Conservation (phyloP, 2,113 vertebrate species). For the Nesoenas mayeri region DNA sequence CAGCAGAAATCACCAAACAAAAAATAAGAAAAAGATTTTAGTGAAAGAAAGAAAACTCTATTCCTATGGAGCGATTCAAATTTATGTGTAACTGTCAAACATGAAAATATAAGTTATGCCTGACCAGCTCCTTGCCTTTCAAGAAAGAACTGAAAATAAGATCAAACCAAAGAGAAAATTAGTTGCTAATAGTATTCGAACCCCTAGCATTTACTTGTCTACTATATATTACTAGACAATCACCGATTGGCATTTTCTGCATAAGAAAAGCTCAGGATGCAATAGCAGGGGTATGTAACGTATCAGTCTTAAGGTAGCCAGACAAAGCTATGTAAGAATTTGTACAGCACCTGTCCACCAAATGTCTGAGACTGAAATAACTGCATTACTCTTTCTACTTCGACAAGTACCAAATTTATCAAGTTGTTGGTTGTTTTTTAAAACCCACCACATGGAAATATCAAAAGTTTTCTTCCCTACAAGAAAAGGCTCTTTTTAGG, state of each 20-base stretch:
- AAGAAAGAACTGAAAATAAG: conserved; percentile 23
- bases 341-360: conserved; percentile 37
- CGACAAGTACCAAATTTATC: conserved; percentile 35
- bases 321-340: conserved; percentile 25
- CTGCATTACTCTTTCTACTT: neutral
- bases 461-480: conserved; percentile 42
- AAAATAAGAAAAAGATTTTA: neutral
- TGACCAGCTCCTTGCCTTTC: neutral
- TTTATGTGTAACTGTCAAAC: neutral
- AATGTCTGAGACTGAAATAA: conserved; percentile 19
- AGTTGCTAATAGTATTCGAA: conserved; percentile 38
- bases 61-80: neutral
- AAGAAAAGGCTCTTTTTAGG: conserved; percentile 55
- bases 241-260: neutral
- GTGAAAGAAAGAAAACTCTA: neutral
- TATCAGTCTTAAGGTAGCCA: conserved; percentile 6
- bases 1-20: neutral
- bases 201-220: conserved; percentile 31
- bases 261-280: conserved; percentile 28
- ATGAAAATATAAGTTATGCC: neutral
- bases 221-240: neutral
- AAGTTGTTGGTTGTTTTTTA: neutral
- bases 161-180: conserved; percentile 32
- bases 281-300: neutral
- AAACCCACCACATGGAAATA: conserved; percentile 21